phyloP scores from a whole-genome alignment of 2,888 invertebrate species.

The Trissonchulus latispiculum region DNA sequence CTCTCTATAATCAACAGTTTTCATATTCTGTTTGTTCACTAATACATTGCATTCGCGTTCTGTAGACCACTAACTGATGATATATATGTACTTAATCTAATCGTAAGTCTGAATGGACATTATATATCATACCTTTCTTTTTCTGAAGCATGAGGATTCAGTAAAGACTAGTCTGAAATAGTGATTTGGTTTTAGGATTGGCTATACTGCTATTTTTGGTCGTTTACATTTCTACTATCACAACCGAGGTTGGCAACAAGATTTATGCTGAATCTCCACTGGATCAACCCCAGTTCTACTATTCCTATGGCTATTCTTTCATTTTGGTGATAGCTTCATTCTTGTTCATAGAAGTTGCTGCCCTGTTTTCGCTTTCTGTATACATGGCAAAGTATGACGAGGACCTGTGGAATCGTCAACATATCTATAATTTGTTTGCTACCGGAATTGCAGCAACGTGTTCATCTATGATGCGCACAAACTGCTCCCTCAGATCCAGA shows the following conservation, averaged over 20 bases:
- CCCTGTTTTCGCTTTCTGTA: conserved; percentile 39
- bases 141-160: too few species aligned
- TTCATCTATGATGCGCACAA: background rate
- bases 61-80: too few species aligned
- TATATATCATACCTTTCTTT: too few species aligned
- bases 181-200: conserved; percentile 37
- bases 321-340: conserved; percentile 28
- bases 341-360: conserved; percentile 38
- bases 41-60: too few species aligned
- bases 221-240: conserved; percentile 38
- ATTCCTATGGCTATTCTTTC: conserved; percentile 40
- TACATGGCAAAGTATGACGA: conserved; percentile 43
- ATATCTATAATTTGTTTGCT: conserved; percentile 28
- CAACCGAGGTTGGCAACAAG: conserved; percentile 38
- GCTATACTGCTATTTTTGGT: conserved; percentile 39
- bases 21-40: too few species aligned
- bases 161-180: too few species aligned
- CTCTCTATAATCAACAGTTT: too few species aligned
- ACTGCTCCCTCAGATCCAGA: too few species aligned
- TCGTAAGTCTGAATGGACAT: too few species aligned
- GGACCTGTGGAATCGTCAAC: conserved; percentile 38
- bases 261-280: conserved; percentile 38
- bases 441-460: background rate
- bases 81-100: too few species aligned
- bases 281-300: conserved; percentile 42